These are phyloP conservation scores for Thunnus albacares DNA, from an alignment of 2,797 vertebrate species.

Conservation along the genomic window DNA sequence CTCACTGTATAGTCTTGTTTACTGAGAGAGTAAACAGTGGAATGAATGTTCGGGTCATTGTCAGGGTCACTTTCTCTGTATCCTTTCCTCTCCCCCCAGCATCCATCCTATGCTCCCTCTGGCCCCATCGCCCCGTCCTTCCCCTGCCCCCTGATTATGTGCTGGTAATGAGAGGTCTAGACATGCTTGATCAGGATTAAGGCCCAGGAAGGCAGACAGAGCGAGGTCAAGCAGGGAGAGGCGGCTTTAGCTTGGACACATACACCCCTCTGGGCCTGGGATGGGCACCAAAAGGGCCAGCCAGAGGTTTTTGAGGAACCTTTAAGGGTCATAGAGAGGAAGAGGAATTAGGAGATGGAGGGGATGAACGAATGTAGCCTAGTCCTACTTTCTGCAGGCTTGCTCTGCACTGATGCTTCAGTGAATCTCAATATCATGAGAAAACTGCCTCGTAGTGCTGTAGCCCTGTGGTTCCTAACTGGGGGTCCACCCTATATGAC, in stretches of 20 bases:
- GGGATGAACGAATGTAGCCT: constrained; percentile 32
- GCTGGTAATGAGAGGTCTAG: constrained; percentile 87
- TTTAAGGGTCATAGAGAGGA: constrained; percentile 40
- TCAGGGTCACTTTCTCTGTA: constrained; percentile 73
- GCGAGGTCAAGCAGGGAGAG: constrained; percentile 72
- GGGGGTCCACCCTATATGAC: background rate
- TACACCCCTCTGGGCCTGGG: constrained; percentile 48
- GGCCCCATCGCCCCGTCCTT: constrained; percentile 40
- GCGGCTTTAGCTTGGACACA: constrained; percentile 65
- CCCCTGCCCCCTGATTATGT: constrained; percentile 75
- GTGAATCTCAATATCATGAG: background rate
- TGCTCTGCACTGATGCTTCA: background rate
- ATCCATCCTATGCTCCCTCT: constrained; percentile 39
- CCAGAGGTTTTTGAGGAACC: constrained; percentile 66
- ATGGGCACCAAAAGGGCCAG: constrained; percentile 52
- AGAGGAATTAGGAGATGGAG: constrained; percentile 44
- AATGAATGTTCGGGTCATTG: constrained; percentile 73
- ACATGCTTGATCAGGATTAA: constrained; percentile 87
- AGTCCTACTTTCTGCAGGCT: constrained; percentile 42
- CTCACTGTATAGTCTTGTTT: constrained; percentile 63
- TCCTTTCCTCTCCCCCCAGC: constrained; percentile 52
- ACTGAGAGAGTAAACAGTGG: constrained; percentile 69
- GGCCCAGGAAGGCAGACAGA: constrained; percentile 66
- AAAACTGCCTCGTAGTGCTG: too few relatives aligned
- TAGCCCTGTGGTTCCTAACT: background rate